A percentile compares a stretch with the other conserved stretches of the same genome.
phyloP scores from a whole-genome alignment of 2,113 vertebrate species.

The Zingel zingel region DNA sequence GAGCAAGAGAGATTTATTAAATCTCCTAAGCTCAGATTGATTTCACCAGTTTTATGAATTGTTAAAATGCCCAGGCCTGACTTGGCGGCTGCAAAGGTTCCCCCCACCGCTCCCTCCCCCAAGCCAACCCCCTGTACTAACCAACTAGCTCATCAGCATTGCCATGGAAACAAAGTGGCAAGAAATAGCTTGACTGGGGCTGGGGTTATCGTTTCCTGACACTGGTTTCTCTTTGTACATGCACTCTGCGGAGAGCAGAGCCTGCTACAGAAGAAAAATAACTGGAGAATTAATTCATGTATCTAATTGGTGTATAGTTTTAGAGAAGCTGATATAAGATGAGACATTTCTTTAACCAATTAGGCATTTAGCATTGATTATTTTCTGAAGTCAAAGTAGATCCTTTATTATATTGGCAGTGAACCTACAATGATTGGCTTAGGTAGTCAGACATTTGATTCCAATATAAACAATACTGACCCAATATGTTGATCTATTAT shows the following conservation, averaged over 20 bases:
- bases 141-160: constrained; percentile 65
- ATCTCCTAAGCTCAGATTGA: constrained; percentile 87
- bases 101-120: background rate
- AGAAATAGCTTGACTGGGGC: constrained; percentile 50
- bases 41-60: constrained; percentile 93
- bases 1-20: constrained; percentile 88
- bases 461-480: background rate
- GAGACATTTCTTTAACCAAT: background rate
- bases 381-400: background rate
- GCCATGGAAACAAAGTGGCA: constrained; percentile 73
- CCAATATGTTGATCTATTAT: background rate
- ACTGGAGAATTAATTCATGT: too few species aligned
- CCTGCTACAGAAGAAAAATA: too few species aligned
- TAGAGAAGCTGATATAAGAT: background rate
- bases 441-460: background rate
- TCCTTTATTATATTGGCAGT: background rate
- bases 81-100: constrained; percentile 34
- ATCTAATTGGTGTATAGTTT: too few species aligned
- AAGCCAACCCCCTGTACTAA: background rate
- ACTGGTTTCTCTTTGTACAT: constrained; percentile 10
- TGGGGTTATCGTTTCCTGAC: constrained; percentile 31
- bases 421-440: background rate
- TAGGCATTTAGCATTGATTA: background rate
- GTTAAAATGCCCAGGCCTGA: constrained; percentile 85
- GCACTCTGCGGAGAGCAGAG: background rate